Evolutionary conservation across 2,888 invertebrate genomes (phyloP).

Genomic region (Didymodactylos carnosus): DNA sequence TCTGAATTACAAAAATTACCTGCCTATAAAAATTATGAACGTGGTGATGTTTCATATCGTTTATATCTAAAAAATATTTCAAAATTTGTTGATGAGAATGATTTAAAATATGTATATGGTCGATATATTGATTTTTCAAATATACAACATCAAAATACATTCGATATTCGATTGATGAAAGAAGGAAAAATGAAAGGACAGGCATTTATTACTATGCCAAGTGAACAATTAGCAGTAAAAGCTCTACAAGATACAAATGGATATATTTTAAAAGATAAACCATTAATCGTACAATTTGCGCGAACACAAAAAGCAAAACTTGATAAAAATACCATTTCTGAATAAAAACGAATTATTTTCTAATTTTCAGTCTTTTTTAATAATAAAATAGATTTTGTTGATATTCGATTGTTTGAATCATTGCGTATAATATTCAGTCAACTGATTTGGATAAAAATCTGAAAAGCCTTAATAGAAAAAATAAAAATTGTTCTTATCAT

Average conservation of each 20-base stretch:
- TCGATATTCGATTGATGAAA: constrained; percentile 61
- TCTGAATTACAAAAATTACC: constrained; percentile 41
- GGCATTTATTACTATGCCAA: constrained; percentile 66
- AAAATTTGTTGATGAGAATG: constrained; percentile 47
- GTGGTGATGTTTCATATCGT: constrained; percentile 43
- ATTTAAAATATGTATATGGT: constrained; percentile 54
- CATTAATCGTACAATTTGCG: constrained; percentile 72
- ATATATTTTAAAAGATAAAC: constrained; percentile 61
- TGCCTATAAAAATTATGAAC: constrained; percentile 64
- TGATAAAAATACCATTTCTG: no score
- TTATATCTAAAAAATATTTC: constrained; percentile 83
- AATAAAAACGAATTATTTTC: no score
- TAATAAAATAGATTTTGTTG: no score
- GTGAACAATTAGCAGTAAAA: constrained; percentile 46
- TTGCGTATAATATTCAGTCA: no score
- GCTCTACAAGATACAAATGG: constrained; percentile 70
- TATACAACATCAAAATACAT: constrained; percentile 36
- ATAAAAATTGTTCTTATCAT: no score
- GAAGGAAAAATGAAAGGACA: constrained; percentile 90
- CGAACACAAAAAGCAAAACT: constrained; percentile 36
- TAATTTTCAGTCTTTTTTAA: no score
- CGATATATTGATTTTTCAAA: constrained; percentile 42
- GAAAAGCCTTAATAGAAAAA: no score
- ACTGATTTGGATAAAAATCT: no score
- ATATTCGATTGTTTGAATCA: no score